These are phyloP conservation scores for Presbytis comata DNA, from an alignment of 2,797 vertebrate genomes.

Conservation along the genomic window DNA sequence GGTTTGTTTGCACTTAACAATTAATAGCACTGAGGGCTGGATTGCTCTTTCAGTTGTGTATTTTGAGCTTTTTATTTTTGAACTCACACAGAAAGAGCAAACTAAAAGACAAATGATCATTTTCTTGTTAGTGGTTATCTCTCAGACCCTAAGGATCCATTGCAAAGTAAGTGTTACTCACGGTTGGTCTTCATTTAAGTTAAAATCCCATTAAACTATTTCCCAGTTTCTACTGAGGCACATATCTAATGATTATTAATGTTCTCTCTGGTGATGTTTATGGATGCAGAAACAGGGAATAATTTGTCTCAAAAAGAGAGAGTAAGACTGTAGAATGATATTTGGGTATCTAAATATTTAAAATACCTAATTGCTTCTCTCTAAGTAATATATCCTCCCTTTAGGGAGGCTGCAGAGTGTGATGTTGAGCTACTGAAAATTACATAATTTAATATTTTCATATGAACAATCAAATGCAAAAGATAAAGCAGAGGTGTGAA, in stretches of 20 bases:
- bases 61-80: constrained; percentile 4
- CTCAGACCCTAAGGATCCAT: constrained; percentile 12
- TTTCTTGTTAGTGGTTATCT: background rate
- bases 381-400: background rate
- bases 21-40: background rate
- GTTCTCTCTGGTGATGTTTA: constrained; percentile 60
- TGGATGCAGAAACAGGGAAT: constrained; percentile 50
- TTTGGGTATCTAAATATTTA: constrained; percentile 66
- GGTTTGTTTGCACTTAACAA: background rate
- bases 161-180: background rate
- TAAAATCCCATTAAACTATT: constrained; percentile 63
- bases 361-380: constrained; percentile 52
- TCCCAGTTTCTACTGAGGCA: constrained; percentile 36
- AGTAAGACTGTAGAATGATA: constrained; percentile 48
- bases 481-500: background rate
- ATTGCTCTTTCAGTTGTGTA: background rate
- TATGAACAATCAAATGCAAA: constrained; percentile 5
- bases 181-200: constrained; percentile 17
- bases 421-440: background rate
- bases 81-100: constrained; percentile 9
- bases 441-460: constrained; percentile 27
- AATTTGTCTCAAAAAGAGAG: constrained; percentile 65
- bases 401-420: background rate
- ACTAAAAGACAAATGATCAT: constrained; percentile 29
- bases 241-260: constrained; percentile 63